Base-by-base conservation (phyloP, 2,888 invertebrate genomes). In the Leucoptera coffeella region DNA sequence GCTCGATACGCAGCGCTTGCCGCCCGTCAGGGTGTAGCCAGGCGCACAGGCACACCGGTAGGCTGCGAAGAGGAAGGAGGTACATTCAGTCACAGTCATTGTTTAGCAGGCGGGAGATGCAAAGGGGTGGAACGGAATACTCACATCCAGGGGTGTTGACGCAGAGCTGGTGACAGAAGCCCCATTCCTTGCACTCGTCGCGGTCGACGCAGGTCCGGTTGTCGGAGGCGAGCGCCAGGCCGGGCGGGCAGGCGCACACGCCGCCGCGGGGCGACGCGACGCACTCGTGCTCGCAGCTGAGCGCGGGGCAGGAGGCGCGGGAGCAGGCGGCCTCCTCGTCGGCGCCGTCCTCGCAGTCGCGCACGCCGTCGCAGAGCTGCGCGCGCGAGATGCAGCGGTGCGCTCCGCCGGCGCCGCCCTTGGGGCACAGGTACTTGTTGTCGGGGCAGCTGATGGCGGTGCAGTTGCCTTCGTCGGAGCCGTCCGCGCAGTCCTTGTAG, bases 121-220 rank as follows among this genome's bases (percentile, higher is more conserved):
- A 3, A 15, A 11, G 6, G 15, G 4, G 14, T 5, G 8, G 19
- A 19, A n/a, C 19, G 8, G 9, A 19, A 10, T 27, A 48, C 58
- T 56, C 23, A 67, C 71, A 80, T 21, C 85, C 93, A 2, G 83
- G 84, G 0, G 82, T 83, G 54, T 97, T 96, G 31, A 80, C 77
- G 54, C 99, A 99, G 15, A 85, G 73, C 57, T 99, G 99, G 49
- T 96, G 94, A 56, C 97, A 99, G 56, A 78, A 88, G 21, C 91
- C 91, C 91, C 91, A 92, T 58, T 90, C 89, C 23, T 73, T 55
- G 56, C 92, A 92, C 58, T 97, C 96, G 62, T 97, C 83, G 38
- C 88, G 77, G 69, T 99, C 97, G 19, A 80, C 75, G 53, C 97
- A 97, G 3, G 87, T 86, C 38, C 83, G 75, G 47, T 90, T 89